phyloP scores from a whole-genome alignment of 2,797 vertebrate species.

The Bradypodion ventrale region DNA sequence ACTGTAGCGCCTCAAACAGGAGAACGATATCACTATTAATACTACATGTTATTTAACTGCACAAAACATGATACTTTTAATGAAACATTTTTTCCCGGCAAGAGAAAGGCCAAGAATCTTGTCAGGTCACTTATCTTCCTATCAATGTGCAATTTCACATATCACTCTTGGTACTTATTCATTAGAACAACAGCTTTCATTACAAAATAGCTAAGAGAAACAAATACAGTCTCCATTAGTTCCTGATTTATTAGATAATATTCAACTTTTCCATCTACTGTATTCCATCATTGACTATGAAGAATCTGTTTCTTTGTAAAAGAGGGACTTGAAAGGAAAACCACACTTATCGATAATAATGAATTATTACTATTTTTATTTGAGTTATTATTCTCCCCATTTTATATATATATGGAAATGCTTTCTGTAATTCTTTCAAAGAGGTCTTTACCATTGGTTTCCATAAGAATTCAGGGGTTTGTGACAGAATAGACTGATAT shows the following conservation, averaged over 20 bases:
- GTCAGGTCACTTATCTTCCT: conserved; percentile 74
- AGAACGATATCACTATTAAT: conserved; percentile 55
- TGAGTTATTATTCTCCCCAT: conserved; percentile 38
- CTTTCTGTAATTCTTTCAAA: too few species aligned
- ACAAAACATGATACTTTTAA: conserved; percentile 63
- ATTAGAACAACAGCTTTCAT: conserved; percentile 70
- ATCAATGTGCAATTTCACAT: conserved; percentile 76
- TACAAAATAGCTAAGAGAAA: conserved; percentile 77
- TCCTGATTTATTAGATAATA: conserved; percentile 67
- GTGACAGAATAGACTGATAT: too few species aligned
- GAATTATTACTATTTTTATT: conserved; percentile 66
- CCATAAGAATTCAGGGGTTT: too few species aligned
- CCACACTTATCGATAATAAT: conserved; percentile 69
- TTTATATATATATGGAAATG: too few species aligned
- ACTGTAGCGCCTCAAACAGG: conserved; percentile 37
- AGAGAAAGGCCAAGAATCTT: conserved; percentile 76
- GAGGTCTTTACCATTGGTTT: too few species aligned
- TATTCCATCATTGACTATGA: conserved; percentile 56
- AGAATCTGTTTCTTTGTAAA: conserved; percentile 55
- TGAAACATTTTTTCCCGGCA: conserved; percentile 73
- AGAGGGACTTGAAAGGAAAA: conserved; percentile 67
- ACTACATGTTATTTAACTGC: conserved; percentile 54
- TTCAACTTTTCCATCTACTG: conserved; percentile 75
- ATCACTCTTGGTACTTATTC: conserved; percentile 70
- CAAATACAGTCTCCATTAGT: conserved; percentile 75